These are phyloP conservation scores for Polymixis lichenea DNA, from an alignment of 2,888 invertebrate species.

Conservation along the genomic window DNA sequence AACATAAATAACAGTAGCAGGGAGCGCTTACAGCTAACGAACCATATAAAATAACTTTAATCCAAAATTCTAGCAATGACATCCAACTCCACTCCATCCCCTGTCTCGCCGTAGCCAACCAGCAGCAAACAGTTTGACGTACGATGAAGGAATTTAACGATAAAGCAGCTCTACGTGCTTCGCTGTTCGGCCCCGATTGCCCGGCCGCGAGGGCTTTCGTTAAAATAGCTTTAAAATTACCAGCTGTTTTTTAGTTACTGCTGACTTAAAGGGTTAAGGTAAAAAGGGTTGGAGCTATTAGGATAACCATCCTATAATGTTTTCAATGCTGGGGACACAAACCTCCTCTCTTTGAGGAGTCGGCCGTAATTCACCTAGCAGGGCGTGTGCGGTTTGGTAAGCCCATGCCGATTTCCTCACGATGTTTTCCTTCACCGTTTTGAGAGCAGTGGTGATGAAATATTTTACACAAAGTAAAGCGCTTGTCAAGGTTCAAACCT, in stretches of 20 bases:
- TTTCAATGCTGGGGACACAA: too few species aligned
- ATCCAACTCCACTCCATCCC: constrained; percentile 60
- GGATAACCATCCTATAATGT: too few species aligned
- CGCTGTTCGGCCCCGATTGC: constrained; percentile 60
- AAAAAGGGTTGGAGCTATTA: not conserved
- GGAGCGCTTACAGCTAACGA: too few species aligned
- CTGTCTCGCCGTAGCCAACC: constrained; percentile 64
- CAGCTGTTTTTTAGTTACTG: constrained; percentile 56
- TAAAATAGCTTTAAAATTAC: constrained; percentile 68
- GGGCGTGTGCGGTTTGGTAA: too few species aligned
- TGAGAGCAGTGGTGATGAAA: too few species aligned
- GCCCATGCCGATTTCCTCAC: too few species aligned
- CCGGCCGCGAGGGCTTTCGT: constrained; percentile 54
- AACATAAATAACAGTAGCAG: too few species aligned
- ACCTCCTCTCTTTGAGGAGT: too few species aligned
- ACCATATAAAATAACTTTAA: not conserved
- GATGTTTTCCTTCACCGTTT: too few species aligned
- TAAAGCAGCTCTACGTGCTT: constrained; percentile 71
- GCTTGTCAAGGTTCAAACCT: too few species aligned
- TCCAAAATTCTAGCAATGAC: not conserved
- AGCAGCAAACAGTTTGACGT: constrained; percentile 75
- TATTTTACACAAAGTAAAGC: too few species aligned
- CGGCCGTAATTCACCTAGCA: too few species aligned
- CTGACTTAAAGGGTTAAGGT: constrained; percentile 34
- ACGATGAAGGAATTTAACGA: constrained; percentile 75